These are phyloP conservation scores for Gymnoscopelus microlampas DNA, from an alignment of 2,797 vertebrate species.

Conservation along the genomic window DNA sequence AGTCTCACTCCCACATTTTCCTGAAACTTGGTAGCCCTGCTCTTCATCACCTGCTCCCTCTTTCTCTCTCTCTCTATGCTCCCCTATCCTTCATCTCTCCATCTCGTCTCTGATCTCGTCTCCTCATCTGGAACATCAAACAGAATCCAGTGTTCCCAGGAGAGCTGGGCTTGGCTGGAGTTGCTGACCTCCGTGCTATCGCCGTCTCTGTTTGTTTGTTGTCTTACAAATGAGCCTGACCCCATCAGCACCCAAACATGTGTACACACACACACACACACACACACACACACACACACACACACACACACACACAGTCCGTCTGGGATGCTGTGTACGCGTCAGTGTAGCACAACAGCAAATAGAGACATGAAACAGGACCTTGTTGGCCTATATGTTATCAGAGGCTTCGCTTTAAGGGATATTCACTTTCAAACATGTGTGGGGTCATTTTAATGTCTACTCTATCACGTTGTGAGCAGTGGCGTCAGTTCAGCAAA, in stretches of 20 bases:
- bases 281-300: constrained; percentile 5
- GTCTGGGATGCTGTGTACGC: neutral
- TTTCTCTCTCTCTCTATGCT: neutral
- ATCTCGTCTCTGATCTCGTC: neutral
- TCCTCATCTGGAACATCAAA: constrained; percentile 50
- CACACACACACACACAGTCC: neutral
- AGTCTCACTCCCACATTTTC: too few species aligned
- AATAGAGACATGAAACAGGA: constrained; percentile 58
- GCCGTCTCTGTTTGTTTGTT: constrained; percentile 67
- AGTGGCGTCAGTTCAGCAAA: too few species aligned
- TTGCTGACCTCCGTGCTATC: constrained; percentile 64
- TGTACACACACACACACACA: neutral
- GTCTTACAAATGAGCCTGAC: constrained; percentile 76
- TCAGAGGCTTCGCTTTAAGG: constrained; percentile 12
- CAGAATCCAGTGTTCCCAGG: constrained; percentile 56
- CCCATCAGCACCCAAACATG: constrained; percentile 55
- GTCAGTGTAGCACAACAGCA: constrained; percentile 27
- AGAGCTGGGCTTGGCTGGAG: constrained; percentile 48
- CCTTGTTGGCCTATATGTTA: constrained; percentile 40
- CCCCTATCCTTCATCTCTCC: neutral
- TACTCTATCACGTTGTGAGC: too few species aligned
- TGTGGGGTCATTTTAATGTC: too few species aligned
- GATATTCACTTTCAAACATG: too few species aligned
- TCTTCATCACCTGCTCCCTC: neutral
- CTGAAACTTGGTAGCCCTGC: too few species aligned